These are phyloP conservation scores for Leptodactylus fuscus DNA, from an alignment of 2,113 vertebrate species.

Conservation along the genomic window DNA sequence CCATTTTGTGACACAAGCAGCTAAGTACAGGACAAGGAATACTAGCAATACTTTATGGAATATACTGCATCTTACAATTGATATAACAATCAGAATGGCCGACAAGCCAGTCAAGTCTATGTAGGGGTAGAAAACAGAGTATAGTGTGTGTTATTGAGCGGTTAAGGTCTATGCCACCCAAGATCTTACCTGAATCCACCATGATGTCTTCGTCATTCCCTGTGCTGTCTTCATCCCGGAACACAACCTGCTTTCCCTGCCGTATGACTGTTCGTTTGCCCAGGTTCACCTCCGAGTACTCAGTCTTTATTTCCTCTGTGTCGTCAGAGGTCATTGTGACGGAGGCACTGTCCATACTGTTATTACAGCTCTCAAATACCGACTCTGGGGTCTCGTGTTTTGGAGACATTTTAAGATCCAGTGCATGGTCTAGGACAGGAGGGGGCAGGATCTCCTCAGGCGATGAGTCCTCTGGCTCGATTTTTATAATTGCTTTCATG, in stretches of 20 bases:
- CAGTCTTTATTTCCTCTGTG: conserved; percentile 74
- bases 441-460: conserved; percentile 66
- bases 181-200: conserved; percentile 90
- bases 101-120: too few species aligned
- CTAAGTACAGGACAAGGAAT: neutral
- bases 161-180: neutral
- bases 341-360: conserved; percentile 66
- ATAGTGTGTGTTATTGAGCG: too few species aligned
- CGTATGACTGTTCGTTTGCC: conserved; percentile 91
- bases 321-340: conserved; percentile 62
- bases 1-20: neutral
- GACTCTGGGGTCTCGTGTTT: conserved; percentile 69
- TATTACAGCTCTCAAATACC: conserved; percentile 74
- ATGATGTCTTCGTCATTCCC: conserved; percentile 97
- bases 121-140: too few species aligned
- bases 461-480: conserved; percentile 79
- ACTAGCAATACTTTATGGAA: neutral
- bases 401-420: conserved; percentile 69
- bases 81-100: too few species aligned
- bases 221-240: conserved; percentile 91
- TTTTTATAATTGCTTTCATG: conserved; percentile 77
- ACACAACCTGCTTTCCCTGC: conserved; percentile 97
- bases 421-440: conserved; percentile 61
- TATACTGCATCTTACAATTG: too few species aligned
- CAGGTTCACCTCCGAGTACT: conserved; percentile 64